Evolutionary conservation across 2,797 vertebrate genomes (phyloP).

Genomic region (Phataginus tricuspis): DNA sequence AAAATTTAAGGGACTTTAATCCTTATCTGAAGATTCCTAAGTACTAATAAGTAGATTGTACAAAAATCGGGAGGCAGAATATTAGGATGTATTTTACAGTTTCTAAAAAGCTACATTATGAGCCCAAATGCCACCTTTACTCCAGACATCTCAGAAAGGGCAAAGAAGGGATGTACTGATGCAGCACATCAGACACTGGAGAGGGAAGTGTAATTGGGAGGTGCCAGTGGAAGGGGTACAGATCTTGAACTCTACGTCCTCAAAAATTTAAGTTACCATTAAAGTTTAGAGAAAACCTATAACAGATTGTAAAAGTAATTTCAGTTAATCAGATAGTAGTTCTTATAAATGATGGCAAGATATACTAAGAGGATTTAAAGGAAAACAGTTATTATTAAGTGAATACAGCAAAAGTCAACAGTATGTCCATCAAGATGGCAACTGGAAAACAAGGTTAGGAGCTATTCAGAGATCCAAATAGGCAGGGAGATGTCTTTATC

Average conservation of each 20-base stretch:
- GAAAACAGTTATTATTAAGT: background rate
- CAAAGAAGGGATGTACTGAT: background rate
- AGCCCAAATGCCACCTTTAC: background rate
- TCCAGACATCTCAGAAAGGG: background rate
- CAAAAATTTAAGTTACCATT: background rate
- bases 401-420: background rate
- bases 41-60: background rate
- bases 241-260: background rate
- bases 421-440: background rate
- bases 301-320: background rate
- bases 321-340: background rate
- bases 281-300: background rate
- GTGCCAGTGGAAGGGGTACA: background rate
- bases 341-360: background rate
- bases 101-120: background rate
- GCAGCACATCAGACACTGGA: background rate
- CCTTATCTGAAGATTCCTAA: background rate
- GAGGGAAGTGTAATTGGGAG: background rate
- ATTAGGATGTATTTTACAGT: background rate
- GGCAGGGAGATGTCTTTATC: background rate
- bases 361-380: background rate
- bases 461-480: background rate
- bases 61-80: background rate
- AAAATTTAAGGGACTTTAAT: background rate
- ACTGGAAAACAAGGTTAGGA: background rate